Evolutionary conservation across 1,140 invertebrate genomes (phyloP), one percentile per base, ranked within the genome.

Genomic region (Andricus grossulariae): DNA sequence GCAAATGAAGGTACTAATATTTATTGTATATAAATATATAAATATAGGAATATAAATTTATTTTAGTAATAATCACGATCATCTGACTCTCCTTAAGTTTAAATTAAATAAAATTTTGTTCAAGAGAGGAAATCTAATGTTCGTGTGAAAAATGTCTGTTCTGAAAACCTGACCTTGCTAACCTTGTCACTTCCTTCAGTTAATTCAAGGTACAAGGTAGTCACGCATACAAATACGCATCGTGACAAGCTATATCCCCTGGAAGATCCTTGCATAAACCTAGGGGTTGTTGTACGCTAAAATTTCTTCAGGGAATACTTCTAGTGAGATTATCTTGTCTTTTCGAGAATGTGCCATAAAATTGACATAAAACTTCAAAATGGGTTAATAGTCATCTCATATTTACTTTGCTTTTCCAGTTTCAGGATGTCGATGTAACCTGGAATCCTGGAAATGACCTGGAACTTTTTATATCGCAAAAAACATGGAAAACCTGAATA

Each of bases 281-380:
- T 66, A 66, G 21, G 57, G 57, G 57, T 66, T 66, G 55, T 57
- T 19, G 55, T 60, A 25, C 21, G 57, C 25, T 66, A 66, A 32
- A 66, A 66, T 66, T 66, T 66, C 57, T 66, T 66, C n/a, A 66
- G 57, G 57, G 57, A 66, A 66, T 66, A 32, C 57, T 66, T n/a
- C 16, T 66, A 66, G 66, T 25, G 73, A 73, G 76, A 60, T 70
- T 72, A 77, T 80, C 70, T 77, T 81, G 71, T 71, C 72, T 77
- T 79, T 66, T 60, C 75, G 77, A 77, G 74, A 78, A 73, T 77
- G 77, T 80, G 80, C 80, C 77, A 76, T 77, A 79, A 80, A 74
- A 71, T 72, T 74, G 49, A 18, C 49, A 50, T 16, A 39, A 66
- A 39, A 39, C n/a, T 66, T 45, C 32, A 13, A 66, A 15, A 15